Conservation (phyloP, 2,797 vertebrate species). For the Pseudochirops cupreus region DNA sequence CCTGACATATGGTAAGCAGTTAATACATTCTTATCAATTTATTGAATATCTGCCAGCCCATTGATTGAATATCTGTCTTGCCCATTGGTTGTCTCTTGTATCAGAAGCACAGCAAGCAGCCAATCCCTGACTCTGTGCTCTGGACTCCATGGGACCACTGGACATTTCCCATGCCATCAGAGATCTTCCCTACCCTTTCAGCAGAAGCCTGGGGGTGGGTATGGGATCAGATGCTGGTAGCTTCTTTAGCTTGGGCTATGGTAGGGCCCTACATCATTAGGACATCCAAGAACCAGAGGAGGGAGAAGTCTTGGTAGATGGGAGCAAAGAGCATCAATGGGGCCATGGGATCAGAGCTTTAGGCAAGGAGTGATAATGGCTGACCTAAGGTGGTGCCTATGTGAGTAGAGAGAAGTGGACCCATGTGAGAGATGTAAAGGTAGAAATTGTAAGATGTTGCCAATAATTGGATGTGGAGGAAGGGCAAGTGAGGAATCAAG, state of each 20-base stretch:
- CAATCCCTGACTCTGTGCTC: neutral
- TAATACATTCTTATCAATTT: neutral
- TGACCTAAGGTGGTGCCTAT: neutral
- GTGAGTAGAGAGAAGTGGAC: neutral
- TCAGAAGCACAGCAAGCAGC: too few species aligned
- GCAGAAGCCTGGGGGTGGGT: neutral
- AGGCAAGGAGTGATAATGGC: neutral
- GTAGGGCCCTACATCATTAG: neutral
- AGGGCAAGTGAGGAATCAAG: neutral
- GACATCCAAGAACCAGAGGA: neutral
- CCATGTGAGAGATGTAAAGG: neutral
- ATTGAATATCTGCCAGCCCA: neutral
- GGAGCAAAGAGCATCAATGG: neutral
- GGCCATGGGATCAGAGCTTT: neutral
- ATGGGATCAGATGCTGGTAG: neutral
- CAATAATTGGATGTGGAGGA: neutral
- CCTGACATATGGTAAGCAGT: neutral
- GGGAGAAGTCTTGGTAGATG: neutral
- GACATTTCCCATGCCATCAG: neutral
- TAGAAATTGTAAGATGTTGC: neutral
- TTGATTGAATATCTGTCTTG: neutral
- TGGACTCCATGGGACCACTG: neutral
- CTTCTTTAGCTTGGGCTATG: neutral
- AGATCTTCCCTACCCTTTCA: neutral
- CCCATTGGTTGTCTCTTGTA: neutral